These are phyloP conservation scores for Dryomyza anilis DNA, from an alignment of 2,888 invertebrate genomes.

Conservation along the genomic window DNA sequence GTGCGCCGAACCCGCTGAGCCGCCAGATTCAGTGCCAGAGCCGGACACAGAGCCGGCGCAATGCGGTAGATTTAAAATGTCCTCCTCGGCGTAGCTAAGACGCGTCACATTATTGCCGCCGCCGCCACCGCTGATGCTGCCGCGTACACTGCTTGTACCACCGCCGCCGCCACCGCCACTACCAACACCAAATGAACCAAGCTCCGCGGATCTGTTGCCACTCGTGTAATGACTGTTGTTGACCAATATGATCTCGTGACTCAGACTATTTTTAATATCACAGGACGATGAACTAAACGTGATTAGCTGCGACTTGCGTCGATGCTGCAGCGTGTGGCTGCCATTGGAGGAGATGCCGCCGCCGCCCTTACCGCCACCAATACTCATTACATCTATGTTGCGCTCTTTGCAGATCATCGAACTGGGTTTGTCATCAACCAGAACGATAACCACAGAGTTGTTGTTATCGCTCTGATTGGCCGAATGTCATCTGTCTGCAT, in stretches of 20 bases:
- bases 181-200: constrained; percentile 20
- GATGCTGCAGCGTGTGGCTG: constrained; percentile 51
- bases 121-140: constrained; percentile 6
- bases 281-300: constrained; percentile 59
- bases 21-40: constrained; percentile 32
- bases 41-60: constrained; percentile 29
- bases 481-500: constrained; percentile 58
- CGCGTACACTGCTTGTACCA: constrained; percentile 27
- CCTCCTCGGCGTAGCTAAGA: constrained; percentile 55
- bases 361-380: constrained; percentile 38
- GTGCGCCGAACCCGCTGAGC: constrained; percentile 29
- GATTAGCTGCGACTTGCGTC: constrained; percentile 58
- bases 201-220: constrained; percentile 17
- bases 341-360: constrained; percentile 41
- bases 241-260: constrained; percentile 54
- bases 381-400: constrained; percentile 46
- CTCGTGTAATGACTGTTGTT: constrained; percentile 40
- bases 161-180: constrained; percentile 37
- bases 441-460: constrained; percentile 59
- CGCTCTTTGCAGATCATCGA: constrained; percentile 59
- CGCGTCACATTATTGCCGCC: constrained; percentile 40
- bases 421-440: constrained; percentile 60
- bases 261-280: constrained; percentile 60
- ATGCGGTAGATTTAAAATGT: constrained; percentile 44
- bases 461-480: constrained; percentile 59